These are phyloP conservation scores for Pollenia labialis DNA, from an alignment of 2,888 invertebrate species.

Conservation along the genomic window DNA sequence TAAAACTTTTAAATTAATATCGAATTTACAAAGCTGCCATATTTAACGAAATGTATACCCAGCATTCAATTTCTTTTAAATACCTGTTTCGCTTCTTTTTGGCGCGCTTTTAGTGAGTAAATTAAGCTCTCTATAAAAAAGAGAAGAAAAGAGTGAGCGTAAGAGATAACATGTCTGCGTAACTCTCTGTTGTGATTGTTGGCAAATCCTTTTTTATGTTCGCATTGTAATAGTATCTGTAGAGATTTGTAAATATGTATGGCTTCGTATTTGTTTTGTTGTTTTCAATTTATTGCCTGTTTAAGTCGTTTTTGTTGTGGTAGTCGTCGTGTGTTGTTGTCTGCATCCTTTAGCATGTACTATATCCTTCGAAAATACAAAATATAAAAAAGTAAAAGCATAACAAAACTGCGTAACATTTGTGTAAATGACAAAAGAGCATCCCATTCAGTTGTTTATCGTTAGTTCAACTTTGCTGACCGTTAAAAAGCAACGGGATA, in stretches of 20 bases:
- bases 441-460: constrained; percentile 77
- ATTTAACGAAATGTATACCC: background rate
- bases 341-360: constrained; percentile 64
- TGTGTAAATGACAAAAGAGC: constrained; percentile 68
- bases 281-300: constrained; percentile 63
- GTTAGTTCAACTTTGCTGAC: constrained; percentile 77
- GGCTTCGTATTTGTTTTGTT: constrained; percentile 48
- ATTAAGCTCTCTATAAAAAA: constrained; percentile 26
- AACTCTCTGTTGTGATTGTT: constrained; percentile 40
- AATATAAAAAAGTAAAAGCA: constrained; percentile 24
- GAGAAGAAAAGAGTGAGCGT: constrained; percentile 2
- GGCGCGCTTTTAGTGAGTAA: constrained; percentile 62
- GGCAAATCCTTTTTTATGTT: constrained; percentile 30
- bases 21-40: constrained; percentile 51
- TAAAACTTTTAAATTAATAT: constrained; percentile 15
- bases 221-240: background rate
- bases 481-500: constrained; percentile 70
- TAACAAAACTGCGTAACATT: constrained; percentile 69
- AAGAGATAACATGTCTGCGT: background rate
- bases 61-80: background rate
- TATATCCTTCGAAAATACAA: constrained; percentile 58
- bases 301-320: constrained; percentile 58
- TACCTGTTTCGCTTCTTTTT: constrained; percentile 23
- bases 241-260: constrained; percentile 36
- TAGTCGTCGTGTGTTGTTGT: constrained; percentile 61